A percentile compares a stretch with the other conserved stretches of the same genome.
Conservation (phyloP, 2,888 invertebrate species). For the Sarcophaga variegata region DNA sequence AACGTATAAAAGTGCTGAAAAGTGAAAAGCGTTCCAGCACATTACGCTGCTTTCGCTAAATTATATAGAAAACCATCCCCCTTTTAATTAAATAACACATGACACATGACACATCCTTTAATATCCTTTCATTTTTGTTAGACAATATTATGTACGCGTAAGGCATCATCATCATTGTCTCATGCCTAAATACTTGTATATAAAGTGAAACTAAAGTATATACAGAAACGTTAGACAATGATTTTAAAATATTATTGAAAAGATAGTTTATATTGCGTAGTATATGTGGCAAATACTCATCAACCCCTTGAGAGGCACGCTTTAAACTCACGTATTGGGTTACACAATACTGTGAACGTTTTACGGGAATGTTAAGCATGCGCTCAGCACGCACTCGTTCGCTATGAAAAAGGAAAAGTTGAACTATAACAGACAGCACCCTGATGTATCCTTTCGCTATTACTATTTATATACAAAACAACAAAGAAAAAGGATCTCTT, state of each 20-base stretch:
- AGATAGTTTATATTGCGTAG: constrained; percentile 35
- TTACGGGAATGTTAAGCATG: constrained; percentile 53
- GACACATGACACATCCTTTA: constrained; percentile 22
- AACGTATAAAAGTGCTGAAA: constrained; percentile 30
- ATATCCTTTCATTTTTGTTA: constrained; percentile 53
- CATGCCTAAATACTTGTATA: no score
- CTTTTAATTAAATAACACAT: constrained; percentile 4
- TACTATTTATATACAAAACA: constrained; percentile 1
- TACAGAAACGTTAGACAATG: constrained; percentile 10
- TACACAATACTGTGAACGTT: constrained; percentile 8
- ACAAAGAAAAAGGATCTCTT: constrained; percentile 45
- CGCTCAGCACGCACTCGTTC: constrained; percentile 62
- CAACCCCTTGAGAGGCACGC: constrained; percentile 54
- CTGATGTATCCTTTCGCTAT: constrained; percentile 33
- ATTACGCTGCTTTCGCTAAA: constrained; percentile 31
- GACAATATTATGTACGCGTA: constrained; percentile 12
- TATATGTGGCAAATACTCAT: constrained; percentile 22
- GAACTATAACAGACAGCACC: constrained; percentile 33
- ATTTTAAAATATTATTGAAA: constrained; percentile 52
- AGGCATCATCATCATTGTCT: neutral
- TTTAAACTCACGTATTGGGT: constrained; percentile 64
- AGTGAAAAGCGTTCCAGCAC: constrained; percentile 46
- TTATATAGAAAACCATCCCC: constrained; percentile 55
- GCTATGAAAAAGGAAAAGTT: neutral
- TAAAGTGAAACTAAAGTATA: neutral